Evolutionary conservation across 2,113 vertebrate genomes (phyloP).

Genomic region (Eurypyga helias): DNA sequence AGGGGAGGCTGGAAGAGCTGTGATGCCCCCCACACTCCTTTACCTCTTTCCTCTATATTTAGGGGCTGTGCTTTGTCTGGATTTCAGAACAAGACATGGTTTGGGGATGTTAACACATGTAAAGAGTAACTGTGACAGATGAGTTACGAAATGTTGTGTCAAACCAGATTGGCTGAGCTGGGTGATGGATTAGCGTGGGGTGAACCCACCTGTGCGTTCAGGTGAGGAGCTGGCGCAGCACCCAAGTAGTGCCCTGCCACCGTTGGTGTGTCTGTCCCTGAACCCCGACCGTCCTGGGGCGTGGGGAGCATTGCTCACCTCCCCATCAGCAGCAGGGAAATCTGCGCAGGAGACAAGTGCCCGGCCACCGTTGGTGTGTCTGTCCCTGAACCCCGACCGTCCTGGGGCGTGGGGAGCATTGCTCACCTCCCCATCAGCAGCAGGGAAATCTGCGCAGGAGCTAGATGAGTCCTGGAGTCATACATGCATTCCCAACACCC

Average conservation of each 20-base stretch:
- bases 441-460: not conserved
- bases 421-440: rapidly evolving
- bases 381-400: not conserved
- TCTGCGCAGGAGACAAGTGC: not conserved
- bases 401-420: not conserved
- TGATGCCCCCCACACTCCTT: not conserved
- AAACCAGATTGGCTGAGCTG: not conserved
- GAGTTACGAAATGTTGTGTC: not conserved
- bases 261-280: rapidly evolving
- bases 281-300: not conserved
- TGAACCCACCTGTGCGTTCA: not conserved
- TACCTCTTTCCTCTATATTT: not conserved
- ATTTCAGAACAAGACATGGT: not conserved
- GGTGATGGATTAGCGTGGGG: not conserved
- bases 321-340: not conserved
- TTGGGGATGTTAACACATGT: not conserved
- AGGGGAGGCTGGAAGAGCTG: not conserved
- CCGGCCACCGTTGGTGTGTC: too few species aligned
- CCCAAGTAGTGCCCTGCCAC: not conserved
- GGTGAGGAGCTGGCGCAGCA: not conserved
- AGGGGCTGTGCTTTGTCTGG: not conserved
- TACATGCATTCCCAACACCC: rapidly evolving
- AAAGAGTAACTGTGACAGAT: not conserved
- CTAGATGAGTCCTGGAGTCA: rapidly evolving
- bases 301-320: not conserved